Evolutionary conservation across 64 coral and sea anemone genomes (phyloP), one percentile per base, ranked within the genome.

Genomic region (Pachyseris speciosa): DNA sequence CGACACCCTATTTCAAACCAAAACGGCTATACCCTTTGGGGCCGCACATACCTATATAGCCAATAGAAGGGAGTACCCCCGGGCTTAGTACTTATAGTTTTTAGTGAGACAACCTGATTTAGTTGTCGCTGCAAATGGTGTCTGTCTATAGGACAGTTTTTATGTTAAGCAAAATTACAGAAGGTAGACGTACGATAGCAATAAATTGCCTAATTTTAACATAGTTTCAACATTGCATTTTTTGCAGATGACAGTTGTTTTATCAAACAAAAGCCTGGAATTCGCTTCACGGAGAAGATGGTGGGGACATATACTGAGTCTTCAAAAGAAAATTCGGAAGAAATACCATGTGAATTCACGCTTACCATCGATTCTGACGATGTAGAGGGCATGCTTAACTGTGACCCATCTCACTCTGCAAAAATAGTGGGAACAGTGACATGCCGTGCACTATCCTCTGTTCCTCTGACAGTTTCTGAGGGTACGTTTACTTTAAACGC

Each of bases 221-320:
- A n/a, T n/a, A n/a, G n/a, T n/a, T n/a, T n/a, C n/a, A 17, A 72
- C 37, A 20, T 72, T 13, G 20, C 22, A 19, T 4, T 9, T 55
- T 49, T 59, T 72, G 4, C 53, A 89, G 87, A 48, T 45, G 24
- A 75, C 20, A 49, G 25, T 67, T 25, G 57, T 19, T 89, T 80
- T 66, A 74, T 16, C 8, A 75, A 84, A 45, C 11, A 30, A 26
- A 91, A 84, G 65, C 89, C 78, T 5, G 89, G 89, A 22, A 91
- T 91, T 59, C 47, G 64, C 8, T 91, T 73, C 43, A 91, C 89
- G 0, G 89, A 91, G 67, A 91, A 84, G 28, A 83, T 91, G 89
- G 67, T 84, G 3, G 89, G 89, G 7, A 69, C 64, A 34, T 83
- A 67, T 27, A n/a, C n/a, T n/a, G 42, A 29, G 5, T 34, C 34